Base-by-base conservation (phyloP, 2,797 vertebrate genomes). In the Notoglanidium macrostoma region DNA sequence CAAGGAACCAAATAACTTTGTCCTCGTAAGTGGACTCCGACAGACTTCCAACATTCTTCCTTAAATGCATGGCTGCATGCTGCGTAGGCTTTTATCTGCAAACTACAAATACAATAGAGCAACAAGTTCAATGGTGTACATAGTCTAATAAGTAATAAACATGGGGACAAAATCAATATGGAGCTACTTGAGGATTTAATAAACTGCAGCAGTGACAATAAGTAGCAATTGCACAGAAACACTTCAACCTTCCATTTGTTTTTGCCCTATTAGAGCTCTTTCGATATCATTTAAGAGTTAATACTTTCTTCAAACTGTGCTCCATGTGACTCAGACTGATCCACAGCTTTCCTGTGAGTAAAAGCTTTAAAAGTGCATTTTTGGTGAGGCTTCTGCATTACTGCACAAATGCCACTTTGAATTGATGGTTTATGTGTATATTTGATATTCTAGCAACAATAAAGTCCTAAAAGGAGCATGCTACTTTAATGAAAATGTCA, bases 51-150 rank as follows among this genome's bases (percentile, higher is more conserved):
- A 44, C 21, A 79, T 86, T 90, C 86, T 88, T 92, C 90, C 90
- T 92, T 92, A 88, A 87, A 89, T 87, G 86, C 85, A 89, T 89
- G 77, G 91, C 84, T 90, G 90, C 89, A 82, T 87, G 26, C 63
- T 83, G 88, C 85, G 82, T 85, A 21, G 76, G 35, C 93, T 93
- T 94, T 95, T 90, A 93, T 93, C 92, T 90, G 87, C 89, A 90
- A 87, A 88, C 92, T 92, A 89, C 91, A 90, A 93, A 90, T 70
- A 73, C 90, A 88, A 73, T 73, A 72, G 91, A 92, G 89, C 85
- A 88, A 92, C 91, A 91, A 89, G 93, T 92, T 91, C 40, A 40
- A 91, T 92, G 91, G 92, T 44, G 35, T 80, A n/a, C 21, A 26
- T 80, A 44, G 61, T 44, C 35, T 44, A 61, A 17, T 8, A 44